A percentile compares a stretch with the other conserved stretches of the same genome.
These are phyloP conservation scores for Cerastis rubricosa DNA, from an alignment of 2,888 invertebrate species.

Conservation along the genomic window DNA sequence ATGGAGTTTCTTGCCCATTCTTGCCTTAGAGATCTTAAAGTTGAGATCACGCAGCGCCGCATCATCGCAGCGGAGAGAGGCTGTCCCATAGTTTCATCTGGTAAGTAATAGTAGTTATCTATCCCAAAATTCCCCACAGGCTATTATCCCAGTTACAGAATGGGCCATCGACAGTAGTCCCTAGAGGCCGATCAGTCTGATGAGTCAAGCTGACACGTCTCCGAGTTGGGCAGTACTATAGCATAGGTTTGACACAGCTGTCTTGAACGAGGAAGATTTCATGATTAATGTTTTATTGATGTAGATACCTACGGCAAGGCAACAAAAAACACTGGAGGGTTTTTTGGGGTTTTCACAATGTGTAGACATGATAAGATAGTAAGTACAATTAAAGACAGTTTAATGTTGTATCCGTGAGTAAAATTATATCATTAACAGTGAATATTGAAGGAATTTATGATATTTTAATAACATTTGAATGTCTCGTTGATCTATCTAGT, in stretches of 20 bases:
- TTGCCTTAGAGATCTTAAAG: too few relatives aligned
- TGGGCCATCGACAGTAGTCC: constrained; percentile 56
- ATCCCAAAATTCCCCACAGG: neutral
- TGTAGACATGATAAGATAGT: constrained; percentile 3
- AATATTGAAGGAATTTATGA: neutral
- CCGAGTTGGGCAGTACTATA: constrained; percentile 48
- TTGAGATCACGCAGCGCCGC: neutral
- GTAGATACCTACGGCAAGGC: neutral
- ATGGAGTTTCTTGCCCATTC: too few relatives aligned
- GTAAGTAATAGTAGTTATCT: neutral
- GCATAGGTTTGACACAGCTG: constrained; percentile 33
- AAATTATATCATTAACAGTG: neutral
- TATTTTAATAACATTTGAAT: neutral
- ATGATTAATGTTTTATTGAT: constrained; percentile 54
- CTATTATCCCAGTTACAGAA: constrained; percentile 3
- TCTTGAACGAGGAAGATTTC: constrained; percentile 35
- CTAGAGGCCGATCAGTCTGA: constrained; percentile 53
- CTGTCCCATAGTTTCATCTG: neutral
- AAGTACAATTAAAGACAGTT: neutral
- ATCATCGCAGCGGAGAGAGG: too few relatives aligned
- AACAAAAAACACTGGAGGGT: neutral
- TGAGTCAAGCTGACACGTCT: constrained; percentile 12
- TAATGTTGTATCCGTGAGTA: neutral
- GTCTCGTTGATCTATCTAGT: neutral
- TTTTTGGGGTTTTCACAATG: neutral